These are phyloP conservation scores for Himalopsyche japonica DNA, from an alignment of 2,888 invertebrate genomes.

Conservation along the genomic window DNA sequence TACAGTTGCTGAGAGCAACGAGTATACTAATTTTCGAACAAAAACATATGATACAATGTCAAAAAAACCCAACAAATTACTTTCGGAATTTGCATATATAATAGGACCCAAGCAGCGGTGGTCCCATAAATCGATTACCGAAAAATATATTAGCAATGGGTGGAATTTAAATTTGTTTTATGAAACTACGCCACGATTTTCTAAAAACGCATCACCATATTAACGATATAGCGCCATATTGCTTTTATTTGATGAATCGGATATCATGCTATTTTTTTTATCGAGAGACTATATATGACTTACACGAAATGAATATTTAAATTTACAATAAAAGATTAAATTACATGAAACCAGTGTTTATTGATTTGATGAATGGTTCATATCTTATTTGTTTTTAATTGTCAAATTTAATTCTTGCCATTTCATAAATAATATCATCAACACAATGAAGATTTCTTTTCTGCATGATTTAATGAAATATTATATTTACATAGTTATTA, in stretches of 20 bases:
- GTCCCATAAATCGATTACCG: conserved; percentile 4
- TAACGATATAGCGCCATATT: neutral
- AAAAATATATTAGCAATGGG: neutral
- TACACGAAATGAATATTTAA: neutral
- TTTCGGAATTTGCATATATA: neutral
- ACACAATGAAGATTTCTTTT: no score
- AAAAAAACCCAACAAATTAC: neutral
- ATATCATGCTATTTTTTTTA: neutral
- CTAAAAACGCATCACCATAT: conserved; percentile 7
- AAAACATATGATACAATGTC: neutral
- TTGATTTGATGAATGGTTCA: neutral
- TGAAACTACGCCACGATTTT: neutral
- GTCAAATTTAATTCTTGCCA: no score
- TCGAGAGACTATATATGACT: neutral
- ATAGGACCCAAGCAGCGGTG: neutral
- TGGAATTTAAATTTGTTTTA: neutral
- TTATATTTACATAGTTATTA: no score
- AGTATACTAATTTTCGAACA: neutral
- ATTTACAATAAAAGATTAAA: neutral
- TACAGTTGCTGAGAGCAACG: neutral
- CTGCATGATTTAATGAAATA: no score
- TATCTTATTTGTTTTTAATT: neutral
- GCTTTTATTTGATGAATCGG: neutral
- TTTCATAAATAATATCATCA: no score
- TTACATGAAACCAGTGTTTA: neutral